Percentiles rank a stretch among this genome's conserved stretches.
phyloP scores from a whole-genome alignment of 2,113 vertebrate genomes.

The Anseranas semipalmata region DNA sequence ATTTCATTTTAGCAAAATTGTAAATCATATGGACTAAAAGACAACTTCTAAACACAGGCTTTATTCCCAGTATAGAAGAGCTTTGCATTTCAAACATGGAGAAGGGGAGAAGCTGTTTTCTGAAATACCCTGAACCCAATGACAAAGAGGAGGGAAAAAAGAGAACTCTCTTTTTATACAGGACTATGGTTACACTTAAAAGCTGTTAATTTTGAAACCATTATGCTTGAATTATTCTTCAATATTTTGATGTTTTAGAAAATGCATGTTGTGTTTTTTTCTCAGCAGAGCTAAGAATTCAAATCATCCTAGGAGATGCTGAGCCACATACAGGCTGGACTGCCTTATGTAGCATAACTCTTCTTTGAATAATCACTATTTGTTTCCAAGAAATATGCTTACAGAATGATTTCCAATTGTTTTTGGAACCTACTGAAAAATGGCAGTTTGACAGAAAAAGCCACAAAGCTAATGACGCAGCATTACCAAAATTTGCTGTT shows the following conservation, averaged over 20 bases:
- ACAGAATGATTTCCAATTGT: neutral
- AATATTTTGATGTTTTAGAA: neutral
- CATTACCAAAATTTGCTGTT: neutral
- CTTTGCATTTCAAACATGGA: neutral
- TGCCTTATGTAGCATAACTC: neutral
- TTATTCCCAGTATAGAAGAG: neutral
- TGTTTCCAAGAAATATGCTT: neutral
- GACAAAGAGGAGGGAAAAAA: neutral
- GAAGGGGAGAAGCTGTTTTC: neutral
- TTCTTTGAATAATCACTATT: neutral
- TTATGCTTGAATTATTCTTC: neutral
- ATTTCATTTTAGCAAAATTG: neutral
- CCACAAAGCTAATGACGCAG: neutral
- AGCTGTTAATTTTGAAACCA: neutral
- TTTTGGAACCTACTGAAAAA: neutral
- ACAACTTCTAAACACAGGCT: neutral
- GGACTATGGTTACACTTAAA: neutral
- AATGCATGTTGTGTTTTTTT: neutral
- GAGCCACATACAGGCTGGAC: neutral
- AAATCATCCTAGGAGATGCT: neutral
- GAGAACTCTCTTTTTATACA: rapidly evolving
- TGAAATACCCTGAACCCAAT: neutral
- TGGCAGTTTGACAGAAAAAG: neutral
- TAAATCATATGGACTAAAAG: neutral
- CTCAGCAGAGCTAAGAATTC: neutral